Evolutionary conservation across 2,113 vertebrate species (phyloP).

Genomic region (Pelecanoides urinatrix): DNA sequence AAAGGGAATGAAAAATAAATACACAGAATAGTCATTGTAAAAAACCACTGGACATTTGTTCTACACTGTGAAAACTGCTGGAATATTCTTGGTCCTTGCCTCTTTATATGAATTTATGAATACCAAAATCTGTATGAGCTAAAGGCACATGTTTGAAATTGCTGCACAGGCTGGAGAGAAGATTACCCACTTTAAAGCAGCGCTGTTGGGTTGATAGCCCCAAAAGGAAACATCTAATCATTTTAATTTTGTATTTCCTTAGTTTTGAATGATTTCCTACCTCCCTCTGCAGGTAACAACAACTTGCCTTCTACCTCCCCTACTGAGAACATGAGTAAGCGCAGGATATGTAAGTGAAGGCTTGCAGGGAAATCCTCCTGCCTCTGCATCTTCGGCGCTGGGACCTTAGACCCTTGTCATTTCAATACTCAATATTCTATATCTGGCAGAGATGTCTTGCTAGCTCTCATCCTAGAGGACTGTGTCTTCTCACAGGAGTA

Average conservation of each 20-base stretch:
- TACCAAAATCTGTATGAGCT: background rate
- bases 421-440: background rate
- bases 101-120: background rate
- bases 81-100: background rate
- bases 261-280: background rate
- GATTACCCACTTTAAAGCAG: background rate
- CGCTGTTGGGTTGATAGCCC: background rate
- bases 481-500: background rate
- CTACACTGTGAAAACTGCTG: background rate
- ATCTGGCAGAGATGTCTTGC: background rate
- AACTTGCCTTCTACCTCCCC: background rate
- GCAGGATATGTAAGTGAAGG: background rate
- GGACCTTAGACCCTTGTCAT: background rate
- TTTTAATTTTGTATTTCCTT: background rate
- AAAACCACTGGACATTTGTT: background rate
- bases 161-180: background rate
- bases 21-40: background rate
- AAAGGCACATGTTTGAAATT: background rate
- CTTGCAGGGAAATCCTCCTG: background rate
- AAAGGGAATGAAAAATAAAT: slow-evolving; percentile 17
- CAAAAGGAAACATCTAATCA: background rate
- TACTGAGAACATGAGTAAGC: background rate
- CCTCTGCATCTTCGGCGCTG: background rate
- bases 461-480: background rate
- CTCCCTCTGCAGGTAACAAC: background rate